These are phyloP conservation scores for Orgyia antiqua DNA, from an alignment of 2,888 invertebrate species.

Conservation along the genomic window DNA sequence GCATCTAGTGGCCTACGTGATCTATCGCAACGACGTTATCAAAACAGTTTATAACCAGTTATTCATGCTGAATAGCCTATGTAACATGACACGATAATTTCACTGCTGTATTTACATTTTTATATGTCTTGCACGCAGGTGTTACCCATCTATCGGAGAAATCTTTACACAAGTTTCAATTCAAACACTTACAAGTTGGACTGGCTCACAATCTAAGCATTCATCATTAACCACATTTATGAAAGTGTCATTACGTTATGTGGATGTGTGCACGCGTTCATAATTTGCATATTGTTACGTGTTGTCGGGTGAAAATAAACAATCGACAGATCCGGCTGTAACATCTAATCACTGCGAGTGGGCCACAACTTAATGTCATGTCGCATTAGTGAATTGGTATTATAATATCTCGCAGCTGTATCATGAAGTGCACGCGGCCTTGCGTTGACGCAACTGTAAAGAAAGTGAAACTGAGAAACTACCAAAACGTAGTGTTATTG, in stretches of 20 bases:
- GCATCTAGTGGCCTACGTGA: slow-evolving; percentile 25
- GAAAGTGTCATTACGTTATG: slow-evolving; percentile 41
- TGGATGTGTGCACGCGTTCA: slow-evolving; percentile 24
- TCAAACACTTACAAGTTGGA: no score
- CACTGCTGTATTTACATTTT: no score
- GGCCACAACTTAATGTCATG: slow-evolving; percentile 36
- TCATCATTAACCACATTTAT: slow-evolving; percentile 26
- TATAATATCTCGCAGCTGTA: slow-evolving; percentile 35
- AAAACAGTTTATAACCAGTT: slow-evolving; percentile 6
- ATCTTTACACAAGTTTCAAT: no score
- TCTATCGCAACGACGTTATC: slow-evolving; percentile 38
- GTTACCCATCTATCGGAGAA: no score
- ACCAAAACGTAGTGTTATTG: slow-evolving; percentile 45
- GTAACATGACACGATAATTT: not conserved
- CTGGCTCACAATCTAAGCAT: slow-evolving; percentile 20
- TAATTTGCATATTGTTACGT: slow-evolving; percentile 50
- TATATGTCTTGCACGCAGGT: no score
- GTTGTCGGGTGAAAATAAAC: slow-evolving; percentile 45
- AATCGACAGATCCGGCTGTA: slow-evolving; percentile 40
- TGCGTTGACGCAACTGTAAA: slow-evolving; percentile 48
- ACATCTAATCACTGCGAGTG: slow-evolving; percentile 28
- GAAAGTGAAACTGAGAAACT: slow-evolving; percentile 64
- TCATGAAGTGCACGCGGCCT: slow-evolving; percentile 43
- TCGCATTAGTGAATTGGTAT: slow-evolving; percentile 44
- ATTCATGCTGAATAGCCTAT: not conserved